These are phyloP conservation scores for Imbricaverruca yamaguchii DNA, from an alignment of 2,888 invertebrate genomes.

Conservation along the genomic window DNA sequence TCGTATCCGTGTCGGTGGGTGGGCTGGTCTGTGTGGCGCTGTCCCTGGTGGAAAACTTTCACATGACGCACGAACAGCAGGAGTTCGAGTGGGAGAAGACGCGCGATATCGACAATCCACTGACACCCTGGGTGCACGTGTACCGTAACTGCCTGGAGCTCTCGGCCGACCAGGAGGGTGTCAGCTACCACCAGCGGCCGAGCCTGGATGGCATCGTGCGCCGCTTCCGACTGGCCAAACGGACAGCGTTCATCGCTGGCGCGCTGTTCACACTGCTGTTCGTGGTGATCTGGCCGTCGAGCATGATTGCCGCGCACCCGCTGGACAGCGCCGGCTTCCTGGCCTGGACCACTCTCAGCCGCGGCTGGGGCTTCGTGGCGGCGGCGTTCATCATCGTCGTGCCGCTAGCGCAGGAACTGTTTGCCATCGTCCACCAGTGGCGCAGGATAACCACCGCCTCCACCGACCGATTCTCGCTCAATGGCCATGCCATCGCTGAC, in stretches of 20 bases:
- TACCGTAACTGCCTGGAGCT: conserved; percentile 10
- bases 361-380: conserved; percentile 27
- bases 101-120: conserved; percentile 43
- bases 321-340: conserved; percentile 21
- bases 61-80: neutral
- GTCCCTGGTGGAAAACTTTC: neutral
- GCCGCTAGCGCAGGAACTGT: conserved; percentile 27
- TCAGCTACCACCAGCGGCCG: conserved; percentile 4
- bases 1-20: conserved; percentile 39
- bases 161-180: neutral
- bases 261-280: conserved; percentile 24
- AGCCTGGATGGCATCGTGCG: neutral
- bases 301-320: conserved; percentile 24
- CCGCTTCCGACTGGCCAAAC: neutral
- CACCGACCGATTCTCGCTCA: no score
- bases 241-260: conserved; percentile 20
- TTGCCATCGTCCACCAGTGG: neutral
- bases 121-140: conserved; percentile 41
- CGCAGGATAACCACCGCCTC: neutral
- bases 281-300: conserved; percentile 27
- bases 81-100: conserved; percentile 40
- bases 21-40: conserved; percentile 38
- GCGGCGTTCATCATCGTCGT: conserved; percentile 28
- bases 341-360: conserved; percentile 25
- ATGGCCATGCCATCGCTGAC: no score